Percentiles rank a stretch among this genome's conserved stretches.
phyloP scores from a whole-genome alignment of 1,140 invertebrate species.

The Drosophila orosa region DNA sequence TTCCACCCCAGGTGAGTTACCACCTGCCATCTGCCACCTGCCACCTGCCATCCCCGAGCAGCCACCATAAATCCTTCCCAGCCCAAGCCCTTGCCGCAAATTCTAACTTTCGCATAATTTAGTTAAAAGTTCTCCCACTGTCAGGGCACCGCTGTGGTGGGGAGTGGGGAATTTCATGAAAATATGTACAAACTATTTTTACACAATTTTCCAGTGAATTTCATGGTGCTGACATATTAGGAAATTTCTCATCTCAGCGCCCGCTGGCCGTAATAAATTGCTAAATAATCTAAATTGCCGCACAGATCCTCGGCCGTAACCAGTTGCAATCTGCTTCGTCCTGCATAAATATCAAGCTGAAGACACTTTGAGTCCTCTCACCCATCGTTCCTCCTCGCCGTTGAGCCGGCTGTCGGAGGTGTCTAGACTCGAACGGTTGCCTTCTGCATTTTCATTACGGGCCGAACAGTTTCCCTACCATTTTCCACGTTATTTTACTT shows the following conservation, averaged over 20 bases:
- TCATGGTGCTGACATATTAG: slow-evolving; percentile 37
- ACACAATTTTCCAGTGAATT: slow-evolving; percentile 61
- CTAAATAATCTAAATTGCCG: slow-evolving; percentile 63
- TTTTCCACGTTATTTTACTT: slow-evolving; percentile 1
- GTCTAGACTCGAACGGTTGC: slow-evolving; percentile 44
- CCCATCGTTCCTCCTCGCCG: neutral
- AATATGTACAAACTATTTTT: slow-evolving; percentile 49
- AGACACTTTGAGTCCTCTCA: slow-evolving; percentile 19
- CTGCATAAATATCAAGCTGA: slow-evolving; percentile 49
- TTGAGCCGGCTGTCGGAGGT: slow-evolving; percentile 17
- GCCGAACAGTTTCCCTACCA: slow-evolving; percentile 1
- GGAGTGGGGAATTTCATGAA: slow-evolving; percentile 20
- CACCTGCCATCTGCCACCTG: slow-evolving; percentile 4
- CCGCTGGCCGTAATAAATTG: slow-evolving; percentile 49
- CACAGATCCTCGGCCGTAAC: slow-evolving; percentile 12
- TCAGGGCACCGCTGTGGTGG: slow-evolving; percentile 5
- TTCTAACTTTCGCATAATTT: slow-evolving; percentile 51
- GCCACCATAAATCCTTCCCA: slow-evolving; percentile 25
- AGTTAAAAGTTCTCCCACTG: slow-evolving; percentile 50
- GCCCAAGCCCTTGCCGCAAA: slow-evolving; percentile 10
- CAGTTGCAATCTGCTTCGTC: slow-evolving; percentile 41
- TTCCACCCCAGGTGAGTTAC: slow-evolving; percentile 83
- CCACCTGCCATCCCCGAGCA: neutral
- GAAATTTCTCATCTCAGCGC: slow-evolving; percentile 18
- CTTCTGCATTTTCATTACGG: slow-evolving; percentile 43